Conservation (phyloP, 2,797 vertebrate genomes). For the Columba guinea region DNA sequence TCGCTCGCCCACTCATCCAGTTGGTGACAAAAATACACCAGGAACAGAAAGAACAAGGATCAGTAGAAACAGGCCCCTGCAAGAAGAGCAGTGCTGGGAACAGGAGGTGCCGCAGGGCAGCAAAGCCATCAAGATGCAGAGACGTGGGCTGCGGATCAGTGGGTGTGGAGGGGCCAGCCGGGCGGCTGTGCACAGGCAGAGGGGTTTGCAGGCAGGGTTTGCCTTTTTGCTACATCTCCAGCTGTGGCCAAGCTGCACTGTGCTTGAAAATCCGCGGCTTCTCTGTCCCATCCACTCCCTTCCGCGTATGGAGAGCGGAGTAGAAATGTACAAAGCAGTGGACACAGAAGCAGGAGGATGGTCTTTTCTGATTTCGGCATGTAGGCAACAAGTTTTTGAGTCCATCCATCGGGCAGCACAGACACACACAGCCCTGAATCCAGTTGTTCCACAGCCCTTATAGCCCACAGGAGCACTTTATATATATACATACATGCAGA, state of each 20-base stretch:
- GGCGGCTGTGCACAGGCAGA: neutral
- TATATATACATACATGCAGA: neutral
- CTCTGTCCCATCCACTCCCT: neutral
- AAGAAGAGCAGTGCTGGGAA: neutral
- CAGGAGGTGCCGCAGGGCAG: neutral
- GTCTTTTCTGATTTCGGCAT: neutral
- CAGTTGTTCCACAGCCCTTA: neutral
- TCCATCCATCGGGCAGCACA: neutral
- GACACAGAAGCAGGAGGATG: neutral
- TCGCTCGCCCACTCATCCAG: neutral
- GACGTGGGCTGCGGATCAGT: rapidly evolving
- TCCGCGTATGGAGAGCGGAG: rapidly evolving
- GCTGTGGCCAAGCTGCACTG: neutral
- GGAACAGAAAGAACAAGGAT: neutral
- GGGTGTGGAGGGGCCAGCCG: neutral
- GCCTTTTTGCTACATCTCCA: neutral
- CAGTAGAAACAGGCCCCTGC: neutral
- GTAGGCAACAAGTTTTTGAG: neutral
- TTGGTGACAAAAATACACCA: neutral
- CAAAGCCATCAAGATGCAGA: neutral
- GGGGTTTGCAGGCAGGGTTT: neutral
- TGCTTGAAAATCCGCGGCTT: neutral
- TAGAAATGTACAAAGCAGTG: neutral
- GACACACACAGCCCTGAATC: neutral
- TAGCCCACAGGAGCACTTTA: neutral